Conservation (phyloP, 2,888 invertebrate genomes). For the Herminia tarsipennalis region DNA sequence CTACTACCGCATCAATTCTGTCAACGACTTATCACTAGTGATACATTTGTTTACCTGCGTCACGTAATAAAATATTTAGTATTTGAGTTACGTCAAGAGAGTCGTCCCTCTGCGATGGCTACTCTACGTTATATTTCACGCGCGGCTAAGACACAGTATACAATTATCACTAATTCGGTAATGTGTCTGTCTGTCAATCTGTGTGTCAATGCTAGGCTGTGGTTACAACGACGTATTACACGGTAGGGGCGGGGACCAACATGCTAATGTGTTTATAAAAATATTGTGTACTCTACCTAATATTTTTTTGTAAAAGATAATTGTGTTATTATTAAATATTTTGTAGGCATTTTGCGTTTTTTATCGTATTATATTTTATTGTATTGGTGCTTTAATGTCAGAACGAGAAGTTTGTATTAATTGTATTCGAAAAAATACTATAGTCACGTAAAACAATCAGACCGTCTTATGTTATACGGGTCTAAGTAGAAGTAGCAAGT, state of each 20-base stretch:
- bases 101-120: slow-evolving; percentile 12
- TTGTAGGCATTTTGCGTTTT: not conserved
- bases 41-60: no score
- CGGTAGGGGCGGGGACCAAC: slow-evolving; percentile 46
- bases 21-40: no score
- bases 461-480: no score
- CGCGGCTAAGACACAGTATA: slow-evolving; percentile 47
- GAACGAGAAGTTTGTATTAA: no score
- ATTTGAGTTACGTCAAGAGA: not conserved
- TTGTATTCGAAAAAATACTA: no score
- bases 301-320: slow-evolving; percentile 3
- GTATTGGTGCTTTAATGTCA: not conserved
- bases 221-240: slow-evolving; percentile 52
- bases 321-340: slow-evolving; percentile 4
- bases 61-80: not conserved
- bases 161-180: slow-evolving; percentile 66
- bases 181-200: slow-evolving; percentile 65
- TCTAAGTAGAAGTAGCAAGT: no score
- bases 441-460: no score
- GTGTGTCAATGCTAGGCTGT: slow-evolving; percentile 55
- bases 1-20: no score
- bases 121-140: slow-evolving; percentile 47
- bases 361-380: not conserved
- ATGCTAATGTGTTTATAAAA: slow-evolving; percentile 26
- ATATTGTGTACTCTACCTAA: slow-evolving; percentile 1